Percentiles rank a stretch among this genome's conserved stretches.
Evolutionary conservation across 1,140 invertebrate species (phyloP).

Genomic region (Dreissena polymorpha): DNA sequence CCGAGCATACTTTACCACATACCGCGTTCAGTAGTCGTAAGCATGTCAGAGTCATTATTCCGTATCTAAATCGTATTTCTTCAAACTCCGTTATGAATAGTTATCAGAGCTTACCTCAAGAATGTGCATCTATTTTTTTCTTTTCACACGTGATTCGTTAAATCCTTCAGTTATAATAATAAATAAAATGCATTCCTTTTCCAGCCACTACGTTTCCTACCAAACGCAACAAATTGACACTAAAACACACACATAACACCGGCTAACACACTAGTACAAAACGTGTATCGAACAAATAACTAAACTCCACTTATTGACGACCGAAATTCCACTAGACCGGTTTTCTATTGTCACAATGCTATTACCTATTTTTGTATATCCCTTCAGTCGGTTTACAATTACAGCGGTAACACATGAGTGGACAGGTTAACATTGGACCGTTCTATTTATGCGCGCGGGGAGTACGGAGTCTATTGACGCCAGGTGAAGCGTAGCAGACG

Average conservation of each 20-base stretch:
- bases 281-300: not conserved
- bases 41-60: too few relatives aligned
- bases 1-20: too few relatives aligned
- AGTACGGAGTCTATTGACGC: conserved; percentile 32
- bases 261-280: not conserved
- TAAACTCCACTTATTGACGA: conserved; percentile 6
- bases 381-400: conserved; percentile 12
- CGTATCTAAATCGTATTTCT: too few relatives aligned
- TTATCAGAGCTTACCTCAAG: too few relatives aligned
- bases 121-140: not conserved
- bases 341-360: conserved; percentile 19
- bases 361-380: conserved; percentile 15
- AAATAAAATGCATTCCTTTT: conserved; percentile 1
- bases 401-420: conserved; percentile 32
- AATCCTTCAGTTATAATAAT: conserved; percentile 2
- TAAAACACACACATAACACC: not conserved
- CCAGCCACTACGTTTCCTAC: not conserved
- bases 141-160: not conserved
- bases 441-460: not conserved
- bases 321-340: conserved; percentile 44
- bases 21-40: too few relatives aligned
- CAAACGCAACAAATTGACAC: not conserved
- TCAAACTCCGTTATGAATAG: too few relatives aligned
- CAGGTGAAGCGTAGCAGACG: conserved; percentile 49
- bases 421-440: conserved; percentile 18